Evolutionary conservation across 2,113 vertebrate species (phyloP), one percentile per base, ranked within the genome.

Genomic region (Sminthopsis crassicaudata): DNA sequence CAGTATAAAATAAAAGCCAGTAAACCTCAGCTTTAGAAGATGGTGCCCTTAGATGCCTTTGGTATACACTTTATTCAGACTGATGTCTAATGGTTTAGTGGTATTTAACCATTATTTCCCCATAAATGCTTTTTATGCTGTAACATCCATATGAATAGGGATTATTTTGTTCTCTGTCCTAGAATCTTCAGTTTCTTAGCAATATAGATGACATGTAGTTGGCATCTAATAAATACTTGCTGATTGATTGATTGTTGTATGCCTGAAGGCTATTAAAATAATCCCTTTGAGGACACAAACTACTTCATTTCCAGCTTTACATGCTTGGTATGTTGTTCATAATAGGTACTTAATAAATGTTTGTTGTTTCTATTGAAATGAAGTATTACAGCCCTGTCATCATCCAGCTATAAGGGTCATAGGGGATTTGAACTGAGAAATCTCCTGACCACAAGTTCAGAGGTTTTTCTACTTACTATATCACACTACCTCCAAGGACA

Each of bases 51-150:
- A 95, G 60, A 91, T 95, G 94, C 91, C 46, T 95, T 94, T 16
- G 51, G 46, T 50, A 48, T 92, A 95, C 93, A 94, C 46, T 97
- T 93, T 50, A 67, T 76, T 93, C 22, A 50, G 48, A 12, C 30
- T 95, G 96, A 97, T 94, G 95, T 95, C 50, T 89, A 93, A 96
- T 42, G 95, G 67, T 95, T 54, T 97, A 91, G 55, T 46, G 42
- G n/a, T 54, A 46, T 55, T 55, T 42, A 54, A 55, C 30, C 4
- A n/a, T n/a, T 76, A n/a, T 14, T 42, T 76, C 67, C 4, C 36
- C n/a, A 76, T 36, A n/a, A n/a, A n/a, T 76, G 16, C 4, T n/a
- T 76, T n/a, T 22, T 76, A n/a, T n/a, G n/a, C 57, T 57, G 1
- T 60, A 12, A 76, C 5, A 0, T n/a, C 36, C 16, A n/a, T 8